Base-by-base conservation (phyloP, 2,888 invertebrate genomes). In the Capitulum mitella region DNA sequence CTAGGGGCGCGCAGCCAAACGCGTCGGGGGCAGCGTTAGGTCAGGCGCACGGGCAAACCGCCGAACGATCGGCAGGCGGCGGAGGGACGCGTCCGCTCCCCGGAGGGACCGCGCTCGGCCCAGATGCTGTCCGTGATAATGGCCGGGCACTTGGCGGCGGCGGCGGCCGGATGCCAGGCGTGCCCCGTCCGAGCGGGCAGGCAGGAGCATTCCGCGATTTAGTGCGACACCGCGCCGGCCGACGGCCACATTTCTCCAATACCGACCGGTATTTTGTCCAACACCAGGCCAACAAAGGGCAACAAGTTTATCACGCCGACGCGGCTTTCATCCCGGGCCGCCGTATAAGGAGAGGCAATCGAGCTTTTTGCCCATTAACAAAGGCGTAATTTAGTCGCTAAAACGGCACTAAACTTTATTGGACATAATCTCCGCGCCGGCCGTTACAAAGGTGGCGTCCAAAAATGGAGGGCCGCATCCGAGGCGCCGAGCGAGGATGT, bases 301-400 rank as follows among this genome's bases (percentile, higher is more conserved):
- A 70, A 70, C 70, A 70, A 70, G 70, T 70, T 70, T 70, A 70
- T 70, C 70, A 22, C 70, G 37, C 22, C 58, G 34, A 12, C 22
- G 8, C 29, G 22, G 32, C 70, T 37, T 37, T 37, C 37, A 70
- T 70, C 70, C 37, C 37, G 8, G 16, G 22, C 37, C 26, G 37
- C 70, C 70, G 6, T 26, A 70, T 37, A 70, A 70, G 70, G 70
- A 70, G 70, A 8, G 70, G 22, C 37, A 32, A 29, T 37, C 37
- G 37, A 5, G 37, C 70, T 70, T 70, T 70, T 70, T 70, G 70
- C 70, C 70, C 70, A 70, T 70, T 70, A 70, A 70, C 70, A 70
- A 70, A 70, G 70, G 70, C 70, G 70, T 70, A 70, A 70, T 70
- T 70, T 64, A 64, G 64, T 64, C 70, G 70, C 70, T 70, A 70